Conservation (phyloP, 2,113 vertebrate genomes). For the Symphodus melops region DNA sequence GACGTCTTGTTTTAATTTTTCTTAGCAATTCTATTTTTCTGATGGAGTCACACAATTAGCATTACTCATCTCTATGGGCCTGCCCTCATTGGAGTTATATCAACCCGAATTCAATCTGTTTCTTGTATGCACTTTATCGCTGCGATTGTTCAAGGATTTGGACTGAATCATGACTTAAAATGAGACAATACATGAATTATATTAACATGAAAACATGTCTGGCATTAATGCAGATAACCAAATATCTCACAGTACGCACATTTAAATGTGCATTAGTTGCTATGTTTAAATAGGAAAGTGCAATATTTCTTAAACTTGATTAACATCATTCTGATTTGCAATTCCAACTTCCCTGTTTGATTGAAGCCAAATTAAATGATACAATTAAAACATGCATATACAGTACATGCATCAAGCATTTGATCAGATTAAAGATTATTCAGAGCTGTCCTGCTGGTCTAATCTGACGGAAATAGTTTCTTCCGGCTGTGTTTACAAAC, state of each 20-base stretch:
- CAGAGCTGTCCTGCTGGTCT: too few relatives aligned
- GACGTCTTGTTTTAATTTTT: conserved; percentile 40
- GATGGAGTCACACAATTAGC: conserved; percentile 52
- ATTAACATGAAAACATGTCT: conserved; percentile 10
- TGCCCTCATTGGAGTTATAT: conserved; percentile 47
- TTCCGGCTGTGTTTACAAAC: too few relatives aligned
- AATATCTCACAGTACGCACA: not conserved
- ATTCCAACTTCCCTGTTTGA: too few relatives aligned
- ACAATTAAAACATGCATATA: too few relatives aligned
- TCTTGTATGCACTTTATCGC: conserved; percentile 13
- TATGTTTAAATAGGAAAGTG: not conserved
- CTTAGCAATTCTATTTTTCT: conserved; percentile 54
- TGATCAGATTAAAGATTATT: too few relatives aligned
- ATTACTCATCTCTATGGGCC: conserved; percentile 50
- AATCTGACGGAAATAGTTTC: too few relatives aligned
- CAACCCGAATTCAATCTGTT: conserved; percentile 53
- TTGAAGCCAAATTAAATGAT: too few relatives aligned
- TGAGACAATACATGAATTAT: conserved; percentile 13
- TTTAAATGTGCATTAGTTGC: not conserved
- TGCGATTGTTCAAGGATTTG: conserved; percentile 16
- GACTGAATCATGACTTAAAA: conserved; percentile 26
- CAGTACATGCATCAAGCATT: too few relatives aligned
- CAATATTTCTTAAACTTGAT: too few relatives aligned
- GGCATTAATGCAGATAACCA: not conserved
- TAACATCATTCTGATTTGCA: too few relatives aligned